Conservation (phyloP, 2,797 vertebrate species). For the Carcharodon carcharias region DNA sequence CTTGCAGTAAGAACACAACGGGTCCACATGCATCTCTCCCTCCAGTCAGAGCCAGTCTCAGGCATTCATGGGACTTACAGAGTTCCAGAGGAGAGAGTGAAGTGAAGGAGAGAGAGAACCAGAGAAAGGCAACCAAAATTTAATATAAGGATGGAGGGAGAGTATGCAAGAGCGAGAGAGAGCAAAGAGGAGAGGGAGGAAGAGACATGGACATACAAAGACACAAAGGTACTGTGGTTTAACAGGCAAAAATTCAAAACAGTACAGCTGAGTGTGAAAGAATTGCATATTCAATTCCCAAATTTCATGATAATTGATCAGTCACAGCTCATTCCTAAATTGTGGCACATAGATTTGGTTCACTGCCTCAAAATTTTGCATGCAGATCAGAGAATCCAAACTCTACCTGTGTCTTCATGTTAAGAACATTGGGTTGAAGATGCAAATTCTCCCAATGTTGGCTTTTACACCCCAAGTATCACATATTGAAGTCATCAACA, state of each 20-base stretch:
- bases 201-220: neutral
- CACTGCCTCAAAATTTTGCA: neutral
- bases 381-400: neutral
- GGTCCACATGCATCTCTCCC: neutral
- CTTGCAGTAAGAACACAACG: neutral
- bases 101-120: too few relatives aligned
- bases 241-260: neutral
- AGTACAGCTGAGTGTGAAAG: neutral
- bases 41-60: neutral
- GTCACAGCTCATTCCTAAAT: neutral
- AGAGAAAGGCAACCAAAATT: neutral
- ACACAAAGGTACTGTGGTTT: neutral
- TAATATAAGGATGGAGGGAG: neutral
- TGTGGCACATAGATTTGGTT: neutral
- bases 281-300: neutral
- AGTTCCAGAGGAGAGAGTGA: neutral
- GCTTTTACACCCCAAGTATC: neutral
- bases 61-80: too few relatives aligned
- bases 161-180: neutral
- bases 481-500: neutral
- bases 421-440: neutral
- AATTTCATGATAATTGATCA: neutral
- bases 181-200: too few relatives aligned
- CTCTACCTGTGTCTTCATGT: neutral
- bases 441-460: neutral